Percentiles rank a stretch among this genome's conserved stretches.
phyloP scores from a whole-genome alignment of 2,113 vertebrate species.

The Eulemur rufifrons region DNA sequence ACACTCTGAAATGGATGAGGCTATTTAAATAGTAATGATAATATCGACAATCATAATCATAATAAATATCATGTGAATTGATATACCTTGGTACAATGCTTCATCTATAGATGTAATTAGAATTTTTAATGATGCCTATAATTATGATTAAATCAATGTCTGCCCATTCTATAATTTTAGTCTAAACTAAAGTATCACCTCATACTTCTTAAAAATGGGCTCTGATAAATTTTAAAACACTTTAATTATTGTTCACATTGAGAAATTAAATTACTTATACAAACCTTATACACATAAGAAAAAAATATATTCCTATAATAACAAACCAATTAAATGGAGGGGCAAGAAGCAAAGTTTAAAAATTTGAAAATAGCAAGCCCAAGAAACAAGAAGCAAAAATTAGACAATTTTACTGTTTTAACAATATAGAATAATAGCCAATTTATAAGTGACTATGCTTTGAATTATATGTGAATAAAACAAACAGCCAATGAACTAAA shows the following conservation, averaged over 20 bases:
- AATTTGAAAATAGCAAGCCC: not conserved
- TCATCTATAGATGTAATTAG: slow-evolving; percentile 42
- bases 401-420: not conserved
- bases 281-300: not conserved
- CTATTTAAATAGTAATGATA: slow-evolving; percentile 46
- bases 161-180: not conserved
- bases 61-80: slow-evolving; percentile 30
- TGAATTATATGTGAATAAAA: not conserved
- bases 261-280: not conserved
- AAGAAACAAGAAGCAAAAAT: not conserved
- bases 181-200: not conserved
- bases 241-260: not conserved
- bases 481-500: not conserved
- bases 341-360: not conserved
- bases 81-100: not conserved
- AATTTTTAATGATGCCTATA: slow-evolving; percentile 34
- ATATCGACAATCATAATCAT: slow-evolving; percentile 46
- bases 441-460: not conserved
- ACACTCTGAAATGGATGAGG: slow-evolving; percentile 24
- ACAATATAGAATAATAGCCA: not conserved
- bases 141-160: slow-evolving; percentile 40
- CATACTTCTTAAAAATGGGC: not conserved
- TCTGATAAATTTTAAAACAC: not conserved
- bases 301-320: not conserved
- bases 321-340: not conserved